Conservation (phyloP, 1,140 invertebrate species). For the Macrocentrus cingulum region DNA sequence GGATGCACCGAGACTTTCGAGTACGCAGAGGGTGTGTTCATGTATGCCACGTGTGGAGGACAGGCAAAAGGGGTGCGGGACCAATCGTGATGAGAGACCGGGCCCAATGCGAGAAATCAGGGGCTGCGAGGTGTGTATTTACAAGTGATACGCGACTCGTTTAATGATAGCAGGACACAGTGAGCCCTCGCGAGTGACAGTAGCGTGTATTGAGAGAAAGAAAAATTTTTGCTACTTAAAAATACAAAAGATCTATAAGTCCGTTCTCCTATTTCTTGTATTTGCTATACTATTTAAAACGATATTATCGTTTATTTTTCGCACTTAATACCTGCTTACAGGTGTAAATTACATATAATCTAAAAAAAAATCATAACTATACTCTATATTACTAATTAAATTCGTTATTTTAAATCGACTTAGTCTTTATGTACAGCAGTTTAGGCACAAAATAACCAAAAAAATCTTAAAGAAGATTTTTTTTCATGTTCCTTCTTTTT, state of each 20-base stretch:
- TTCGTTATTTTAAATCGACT: too few species aligned
- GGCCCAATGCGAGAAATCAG: constrained; percentile 18
- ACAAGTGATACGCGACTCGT: not conserved
- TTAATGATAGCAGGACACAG: not conserved
- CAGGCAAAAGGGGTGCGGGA: constrained; percentile 10
- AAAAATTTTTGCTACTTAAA: constrained; percentile 41
- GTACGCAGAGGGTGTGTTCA: constrained; percentile 12
- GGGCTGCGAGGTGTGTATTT: not conserved
- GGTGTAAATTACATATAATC: too few species aligned
- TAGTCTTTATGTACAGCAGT: too few species aligned
- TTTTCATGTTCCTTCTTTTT: too few species aligned
- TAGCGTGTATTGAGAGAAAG: not conserved
- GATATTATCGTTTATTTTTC: too few species aligned
- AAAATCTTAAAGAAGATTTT: too few species aligned
- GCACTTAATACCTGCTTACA: too few species aligned
- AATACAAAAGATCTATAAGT: constrained; percentile 49
- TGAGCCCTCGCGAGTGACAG: constrained; percentile 32
- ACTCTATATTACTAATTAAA: too few species aligned
- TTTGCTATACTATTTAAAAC: too few species aligned
- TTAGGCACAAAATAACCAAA: too few species aligned
- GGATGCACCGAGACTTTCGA: constrained; percentile 11
- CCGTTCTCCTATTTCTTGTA: too few species aligned
- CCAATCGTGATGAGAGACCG: constrained; percentile 35
- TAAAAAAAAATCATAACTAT: too few species aligned
- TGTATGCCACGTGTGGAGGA: constrained; percentile 3